phyloP scores from a whole-genome alignment of 2,888 invertebrate species.

The Caradrina kadenii region DNA sequence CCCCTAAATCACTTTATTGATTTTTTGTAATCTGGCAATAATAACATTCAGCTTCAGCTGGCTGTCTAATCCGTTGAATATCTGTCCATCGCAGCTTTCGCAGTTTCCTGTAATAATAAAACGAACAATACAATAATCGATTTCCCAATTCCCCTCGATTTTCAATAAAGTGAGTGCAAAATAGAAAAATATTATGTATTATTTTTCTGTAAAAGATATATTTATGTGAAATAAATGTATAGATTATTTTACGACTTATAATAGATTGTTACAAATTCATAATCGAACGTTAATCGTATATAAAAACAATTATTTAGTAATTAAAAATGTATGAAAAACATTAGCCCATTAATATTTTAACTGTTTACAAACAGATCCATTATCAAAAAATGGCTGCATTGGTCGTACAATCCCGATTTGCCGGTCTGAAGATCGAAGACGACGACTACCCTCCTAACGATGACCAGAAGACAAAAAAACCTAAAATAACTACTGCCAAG shows the following conservation, averaged over 20 bases:
- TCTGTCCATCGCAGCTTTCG: constrained; percentile 46
- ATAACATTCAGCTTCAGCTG: constrained; percentile 30
- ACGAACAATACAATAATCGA: constrained; percentile 28
- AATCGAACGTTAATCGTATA: neutral
- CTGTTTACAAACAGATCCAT: constrained; percentile 44
- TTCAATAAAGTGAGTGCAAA: constrained; percentile 40
- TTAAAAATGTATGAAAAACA: neutral
- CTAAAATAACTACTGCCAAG: constrained; percentile 74
- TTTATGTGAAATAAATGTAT: neutral
- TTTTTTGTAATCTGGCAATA: constrained; percentile 49
- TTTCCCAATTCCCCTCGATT: constrained; percentile 20
- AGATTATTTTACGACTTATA: neutral
- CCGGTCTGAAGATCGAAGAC: constrained; percentile 93
- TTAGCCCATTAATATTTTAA: neutral
- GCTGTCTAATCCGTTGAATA: constrained; percentile 41
- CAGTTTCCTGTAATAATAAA: constrained; percentile 43
- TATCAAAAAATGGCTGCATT: constrained; percentile 90
- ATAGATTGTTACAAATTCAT: neutral
- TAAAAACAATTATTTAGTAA: constrained; percentile 4
- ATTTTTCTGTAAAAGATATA: neutral
- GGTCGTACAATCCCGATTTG: constrained; percentile 93
- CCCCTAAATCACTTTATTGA: constrained; percentile 15
- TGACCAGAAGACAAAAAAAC: constrained; percentile 83
- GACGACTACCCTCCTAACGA: constrained; percentile 89
- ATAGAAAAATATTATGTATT: neutral